A percentile compares a stretch with the other conserved stretches of the same genome.
These are phyloP conservation scores for Lamellibrachia satsuma DNA, from an alignment of 2,888 invertebrate genomes.

Conservation along the genomic window DNA sequence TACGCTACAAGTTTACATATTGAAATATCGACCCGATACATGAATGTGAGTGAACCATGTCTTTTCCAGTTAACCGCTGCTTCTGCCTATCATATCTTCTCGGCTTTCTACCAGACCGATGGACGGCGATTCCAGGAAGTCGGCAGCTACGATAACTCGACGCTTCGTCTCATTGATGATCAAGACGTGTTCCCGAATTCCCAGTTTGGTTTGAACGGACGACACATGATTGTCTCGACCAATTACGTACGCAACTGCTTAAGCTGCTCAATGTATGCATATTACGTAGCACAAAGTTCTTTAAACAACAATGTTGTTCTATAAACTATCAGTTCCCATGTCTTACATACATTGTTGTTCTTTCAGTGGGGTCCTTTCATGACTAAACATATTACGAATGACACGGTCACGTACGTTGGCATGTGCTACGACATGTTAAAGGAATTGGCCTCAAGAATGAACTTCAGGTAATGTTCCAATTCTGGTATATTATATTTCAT, in stretches of 20 bases:
- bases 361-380: slow-evolving; percentile 46
- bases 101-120: background rate
- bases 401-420: slow-evolving; percentile 39
- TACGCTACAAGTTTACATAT: no score
- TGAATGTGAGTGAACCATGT: background rate
- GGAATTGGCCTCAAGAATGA: slow-evolving; percentile 41
- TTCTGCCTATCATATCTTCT: background rate
- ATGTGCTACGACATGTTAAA: slow-evolving; percentile 44
- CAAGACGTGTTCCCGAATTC: background rate
- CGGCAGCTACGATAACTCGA: background rate
- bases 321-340: background rate
- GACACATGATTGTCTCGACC: background rate
- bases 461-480: slow-evolving; percentile 34
- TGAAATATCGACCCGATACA: no score
- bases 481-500: background rate
- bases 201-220: background rate
- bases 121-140: background rate
- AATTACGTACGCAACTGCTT: background rate
- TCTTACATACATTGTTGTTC: background rate
- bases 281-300: background rate
- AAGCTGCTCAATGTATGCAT: background rate
- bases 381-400: slow-evolving; percentile 33
- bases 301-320: background rate
- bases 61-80: background rate
- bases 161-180: background rate